Evolutionary conservation across 2,797 vertebrate genomes (phyloP).

Genomic region (Cichlasoma orientale): DNA sequence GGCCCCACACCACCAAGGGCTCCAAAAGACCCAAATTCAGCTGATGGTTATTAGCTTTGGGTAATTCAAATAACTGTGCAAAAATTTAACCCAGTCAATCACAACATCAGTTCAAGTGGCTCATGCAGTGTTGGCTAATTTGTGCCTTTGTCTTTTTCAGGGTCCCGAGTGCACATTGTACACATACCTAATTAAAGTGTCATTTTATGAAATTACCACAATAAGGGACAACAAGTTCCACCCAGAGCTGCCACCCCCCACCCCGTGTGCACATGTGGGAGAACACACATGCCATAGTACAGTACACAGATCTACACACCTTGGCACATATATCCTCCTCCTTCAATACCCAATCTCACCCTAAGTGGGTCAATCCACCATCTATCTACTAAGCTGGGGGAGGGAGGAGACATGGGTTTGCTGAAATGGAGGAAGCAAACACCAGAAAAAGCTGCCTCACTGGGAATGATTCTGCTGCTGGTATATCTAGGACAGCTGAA

Average conservation of each 20-base stretch:
- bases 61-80: neutral
- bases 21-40: neutral
- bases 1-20: neutral
- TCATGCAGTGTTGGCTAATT: neutral
- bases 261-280: neutral
- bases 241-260: neutral
- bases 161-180: neutral
- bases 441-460: conserved; percentile 57
- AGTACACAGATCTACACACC: conserved; percentile 20
- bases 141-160: neutral
- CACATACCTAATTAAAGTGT: conserved; percentile 1
- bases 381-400: conserved; percentile 54
- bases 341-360: conserved; percentile 63
- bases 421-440: conserved; percentile 59
- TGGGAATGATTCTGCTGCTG: conserved; percentile 50
- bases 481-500: conserved; percentile 59
- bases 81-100: neutral
- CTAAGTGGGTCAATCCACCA: conserved; percentile 74
- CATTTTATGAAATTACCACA: conserved; percentile 3
- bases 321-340: conserved; percentile 41
- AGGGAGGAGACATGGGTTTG: conserved; percentile 41
- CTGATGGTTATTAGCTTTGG: neutral
- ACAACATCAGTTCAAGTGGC: neutral
- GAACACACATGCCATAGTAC: neutral
- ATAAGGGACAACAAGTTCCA: neutral